Percentiles rank a stretch among this genome's conserved stretches.
These are phyloP conservation scores for Gonatopus flavifemur DNA, from an alignment of 1,140 invertebrate species.

Conservation along the genomic window DNA sequence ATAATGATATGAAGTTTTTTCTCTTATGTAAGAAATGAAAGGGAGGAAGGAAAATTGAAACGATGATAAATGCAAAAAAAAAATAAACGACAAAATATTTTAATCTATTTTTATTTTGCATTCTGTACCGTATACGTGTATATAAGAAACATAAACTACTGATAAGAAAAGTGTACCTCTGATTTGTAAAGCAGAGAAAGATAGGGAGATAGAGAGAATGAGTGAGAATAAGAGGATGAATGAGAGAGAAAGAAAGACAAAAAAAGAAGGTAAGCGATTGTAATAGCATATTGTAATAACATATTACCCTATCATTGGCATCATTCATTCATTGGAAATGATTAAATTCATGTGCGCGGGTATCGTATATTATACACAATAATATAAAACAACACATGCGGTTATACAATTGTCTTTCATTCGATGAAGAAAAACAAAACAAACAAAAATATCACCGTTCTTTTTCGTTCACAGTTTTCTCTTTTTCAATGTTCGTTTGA, in stretches of 20 bases:
- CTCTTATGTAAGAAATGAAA: background rate
- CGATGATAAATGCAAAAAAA: background rate
- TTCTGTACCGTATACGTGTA: constrained; percentile 39
- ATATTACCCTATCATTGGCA: too few relatives aligned
- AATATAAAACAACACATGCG: too few relatives aligned
- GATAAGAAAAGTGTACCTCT: constrained; percentile 41
- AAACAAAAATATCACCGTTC: too few relatives aligned
- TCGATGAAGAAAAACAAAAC: too few relatives aligned
- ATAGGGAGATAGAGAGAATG: constrained; percentile 15
- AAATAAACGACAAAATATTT: constrained; percentile 38
- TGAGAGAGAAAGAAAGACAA: constrained; percentile 17
- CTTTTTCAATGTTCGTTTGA: too few relatives aligned
- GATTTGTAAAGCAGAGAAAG: constrained; percentile 21
- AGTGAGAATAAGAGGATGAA: constrained; percentile 25
- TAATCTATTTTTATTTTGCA: constrained; percentile 53
- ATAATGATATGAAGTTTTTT: constrained; percentile 1
- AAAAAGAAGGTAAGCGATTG: constrained; percentile 3
- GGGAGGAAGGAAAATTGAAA: background rate
- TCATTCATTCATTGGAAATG: too few relatives aligned
- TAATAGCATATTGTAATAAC: background rate
- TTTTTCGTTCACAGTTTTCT: too few relatives aligned
- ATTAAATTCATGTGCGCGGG: too few relatives aligned
- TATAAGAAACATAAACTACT: constrained; percentile 23
- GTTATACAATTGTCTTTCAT: too few relatives aligned
- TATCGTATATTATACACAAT: too few relatives aligned